Conservation (phyloP, 2,888 invertebrate species). For the Ophion slaviceki region DNA sequence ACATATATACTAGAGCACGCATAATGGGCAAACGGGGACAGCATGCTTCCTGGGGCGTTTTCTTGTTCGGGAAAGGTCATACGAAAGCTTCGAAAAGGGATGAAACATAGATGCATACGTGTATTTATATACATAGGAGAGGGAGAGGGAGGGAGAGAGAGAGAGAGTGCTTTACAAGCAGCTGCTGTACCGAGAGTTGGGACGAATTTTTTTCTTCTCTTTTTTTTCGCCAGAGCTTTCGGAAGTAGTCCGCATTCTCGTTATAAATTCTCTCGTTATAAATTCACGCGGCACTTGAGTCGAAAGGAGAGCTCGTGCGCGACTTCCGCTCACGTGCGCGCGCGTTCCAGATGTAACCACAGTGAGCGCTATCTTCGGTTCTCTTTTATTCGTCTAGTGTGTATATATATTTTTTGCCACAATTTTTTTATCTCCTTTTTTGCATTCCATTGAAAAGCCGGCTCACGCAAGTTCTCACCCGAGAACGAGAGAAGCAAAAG, state of each 20-base stretch:
- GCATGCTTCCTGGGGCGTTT: slow-evolving; percentile 49
- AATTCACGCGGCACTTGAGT: slow-evolving; percentile 65
- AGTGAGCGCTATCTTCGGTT: slow-evolving; percentile 46
- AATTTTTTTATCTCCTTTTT: slow-evolving; percentile 19
- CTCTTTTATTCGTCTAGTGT: background rate
- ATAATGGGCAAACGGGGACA: slow-evolving; percentile 48
- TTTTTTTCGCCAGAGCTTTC: slow-evolving; percentile 48
- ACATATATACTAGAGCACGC: background rate
- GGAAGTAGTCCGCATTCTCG: slow-evolving; percentile 62
- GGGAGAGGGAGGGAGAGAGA: background rate
- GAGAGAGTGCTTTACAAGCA: slow-evolving; percentile 1
- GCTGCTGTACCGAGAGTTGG: slow-evolving; percentile 13
- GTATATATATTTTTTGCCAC: background rate
- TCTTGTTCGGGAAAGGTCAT: slow-evolving; percentile 50
- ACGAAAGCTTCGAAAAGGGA: slow-evolving; percentile 49
- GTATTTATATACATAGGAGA: background rate
- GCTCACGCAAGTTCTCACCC: slow-evolving; percentile 26
- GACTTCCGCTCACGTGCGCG: slow-evolving; percentile 9
- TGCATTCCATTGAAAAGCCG: slow-evolving; percentile 33
- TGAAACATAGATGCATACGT: slow-evolving; percentile 30
- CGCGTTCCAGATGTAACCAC: slow-evolving; percentile 60
- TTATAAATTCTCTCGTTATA: slow-evolving; percentile 67
- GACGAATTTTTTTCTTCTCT: background rate
- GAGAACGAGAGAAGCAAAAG: slow-evolving; percentile 9
- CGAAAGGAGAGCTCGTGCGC: slow-evolving; percentile 52